Conservation (phyloP, 1,140 invertebrate species). For the Musca vetustissima region DNA sequence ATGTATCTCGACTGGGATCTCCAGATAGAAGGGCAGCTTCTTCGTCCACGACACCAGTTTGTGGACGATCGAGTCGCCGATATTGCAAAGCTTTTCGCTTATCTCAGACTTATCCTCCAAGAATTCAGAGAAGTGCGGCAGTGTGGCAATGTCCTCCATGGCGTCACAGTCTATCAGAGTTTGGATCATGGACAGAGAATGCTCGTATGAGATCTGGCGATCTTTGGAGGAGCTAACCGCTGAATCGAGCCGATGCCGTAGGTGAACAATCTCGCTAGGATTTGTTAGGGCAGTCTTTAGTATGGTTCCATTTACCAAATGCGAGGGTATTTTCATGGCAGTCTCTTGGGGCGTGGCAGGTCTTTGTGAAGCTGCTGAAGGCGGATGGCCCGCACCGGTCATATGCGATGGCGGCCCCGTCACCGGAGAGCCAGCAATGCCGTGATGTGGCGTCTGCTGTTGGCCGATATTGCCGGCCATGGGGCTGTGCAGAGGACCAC, state of each 20-base stretch:
- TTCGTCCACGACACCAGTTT: slow-evolving; percentile 98
- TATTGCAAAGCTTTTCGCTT: slow-evolving; percentile 89
- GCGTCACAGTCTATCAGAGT: slow-evolving; percentile 92
- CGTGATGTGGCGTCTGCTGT: slow-evolving; percentile 35
- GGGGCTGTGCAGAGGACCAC: slow-evolving; percentile 15
- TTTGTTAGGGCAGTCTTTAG: slow-evolving; percentile 92
- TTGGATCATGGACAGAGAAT: slow-evolving; percentile 82
- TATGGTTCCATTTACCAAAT: slow-evolving; percentile 86
- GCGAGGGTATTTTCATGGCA: slow-evolving; percentile 61
- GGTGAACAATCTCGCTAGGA: slow-evolving; percentile 87
- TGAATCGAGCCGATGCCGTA: slow-evolving; percentile 82
- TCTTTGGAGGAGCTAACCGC: slow-evolving; percentile 83
- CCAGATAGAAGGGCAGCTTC: slow-evolving; percentile 92
- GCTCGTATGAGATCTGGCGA: slow-evolving; percentile 77
- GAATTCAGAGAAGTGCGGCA: slow-evolving; percentile 86
- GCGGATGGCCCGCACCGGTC: slow-evolving; percentile 39
- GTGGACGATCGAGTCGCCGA: slow-evolving; percentile 94
- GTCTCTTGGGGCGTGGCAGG: slow-evolving; percentile 47
- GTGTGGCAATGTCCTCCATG: slow-evolving; percentile 91
- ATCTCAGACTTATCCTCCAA: slow-evolving; percentile 88
- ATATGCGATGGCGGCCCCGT: slow-evolving; percentile 20
- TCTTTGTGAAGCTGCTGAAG: slow-evolving; percentile 36
- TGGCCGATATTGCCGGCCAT: background rate
- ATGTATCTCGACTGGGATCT: slow-evolving; percentile 92
- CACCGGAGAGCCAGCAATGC: slow-evolving; percentile 48